phyloP scores from a whole-genome alignment of 2,888 invertebrate genomes.

The Tinea semifulvella region DNA sequence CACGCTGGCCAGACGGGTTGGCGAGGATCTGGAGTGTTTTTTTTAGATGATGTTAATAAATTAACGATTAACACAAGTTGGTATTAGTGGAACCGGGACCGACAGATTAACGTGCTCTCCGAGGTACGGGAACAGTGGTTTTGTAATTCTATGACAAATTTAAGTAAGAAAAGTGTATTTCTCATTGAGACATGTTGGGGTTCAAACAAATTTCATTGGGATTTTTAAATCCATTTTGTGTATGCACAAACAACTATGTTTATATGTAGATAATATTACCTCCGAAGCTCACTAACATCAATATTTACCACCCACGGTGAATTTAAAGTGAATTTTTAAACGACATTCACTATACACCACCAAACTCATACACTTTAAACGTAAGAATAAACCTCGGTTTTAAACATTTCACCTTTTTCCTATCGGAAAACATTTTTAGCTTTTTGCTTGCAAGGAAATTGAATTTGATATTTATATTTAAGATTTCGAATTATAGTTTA shows the following conservation, averaged over 20 bases:
- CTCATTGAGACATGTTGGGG: too few species aligned
- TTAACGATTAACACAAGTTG: too few species aligned
- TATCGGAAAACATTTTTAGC: too few species aligned
- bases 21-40: too few species aligned
- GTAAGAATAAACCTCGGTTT: background rate
- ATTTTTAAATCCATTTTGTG: background rate
- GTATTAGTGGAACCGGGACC: too few species aligned
- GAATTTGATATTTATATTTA: background rate
- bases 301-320: constrained; percentile 9
- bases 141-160: too few species aligned
- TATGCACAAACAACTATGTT: background rate
- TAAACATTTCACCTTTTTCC: background rate
- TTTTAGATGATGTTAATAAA: too few species aligned
- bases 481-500: background rate
- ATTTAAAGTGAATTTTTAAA: constrained; percentile 11
- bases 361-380: background rate
- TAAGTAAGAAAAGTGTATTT: too few species aligned
- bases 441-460: background rate
- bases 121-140: too few species aligned
- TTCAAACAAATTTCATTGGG: too few species aligned
- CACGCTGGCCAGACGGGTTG: too few species aligned
- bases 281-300: background rate
- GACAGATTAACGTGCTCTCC: too few species aligned
- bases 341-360: background rate
- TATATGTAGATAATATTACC: constrained; percentile 1